Conservation (phyloP, 2,888 invertebrate genomes). For the Podabrus alpinus region DNA sequence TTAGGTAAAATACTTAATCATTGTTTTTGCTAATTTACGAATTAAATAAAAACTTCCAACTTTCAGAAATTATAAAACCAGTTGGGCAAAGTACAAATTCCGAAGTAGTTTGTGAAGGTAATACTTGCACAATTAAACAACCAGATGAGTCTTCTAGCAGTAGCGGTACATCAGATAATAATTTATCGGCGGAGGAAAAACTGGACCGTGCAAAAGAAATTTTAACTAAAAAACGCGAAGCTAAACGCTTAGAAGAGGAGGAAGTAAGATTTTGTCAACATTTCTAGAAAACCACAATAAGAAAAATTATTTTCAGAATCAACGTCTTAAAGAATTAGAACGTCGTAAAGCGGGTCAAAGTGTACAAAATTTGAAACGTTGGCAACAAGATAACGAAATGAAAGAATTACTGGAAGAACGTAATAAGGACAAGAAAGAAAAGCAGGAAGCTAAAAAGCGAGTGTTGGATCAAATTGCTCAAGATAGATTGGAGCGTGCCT, state of each 20-base stretch:
- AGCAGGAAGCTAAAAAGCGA: constrained; percentile 73
- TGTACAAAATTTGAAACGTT: constrained; percentile 69
- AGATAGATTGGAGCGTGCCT: constrained; percentile 74
- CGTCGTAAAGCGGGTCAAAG: constrained; percentile 76
- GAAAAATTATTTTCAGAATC: constrained; percentile 39
- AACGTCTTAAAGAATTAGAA: constrained; percentile 64
- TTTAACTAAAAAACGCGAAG: constrained; percentile 66
- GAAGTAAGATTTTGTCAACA: constrained; percentile 59
- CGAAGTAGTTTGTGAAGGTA: constrained; percentile 57
- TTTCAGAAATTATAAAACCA: constrained; percentile 35
- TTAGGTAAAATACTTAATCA: not conserved
- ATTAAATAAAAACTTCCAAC: too few species aligned
- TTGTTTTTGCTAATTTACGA: not conserved
- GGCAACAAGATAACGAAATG: constrained; percentile 77
- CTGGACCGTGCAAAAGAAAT: constrained; percentile 68
- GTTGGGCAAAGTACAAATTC: constrained; percentile 6
- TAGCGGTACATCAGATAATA: constrained; percentile 11
- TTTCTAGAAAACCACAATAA: not conserved
- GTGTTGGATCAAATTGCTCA: constrained; percentile 84
- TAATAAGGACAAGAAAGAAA: constrained; percentile 75
- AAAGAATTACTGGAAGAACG: constrained; percentile 74
- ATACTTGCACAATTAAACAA: constrained; percentile 53
- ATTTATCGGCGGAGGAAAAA: constrained; percentile 60
- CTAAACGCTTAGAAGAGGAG: constrained; percentile 70
- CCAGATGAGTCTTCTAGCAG: constrained; percentile 22